Conservation (phyloP, 2,113 vertebrate genomes). For the Pelecanoides urinatrix region DNA sequence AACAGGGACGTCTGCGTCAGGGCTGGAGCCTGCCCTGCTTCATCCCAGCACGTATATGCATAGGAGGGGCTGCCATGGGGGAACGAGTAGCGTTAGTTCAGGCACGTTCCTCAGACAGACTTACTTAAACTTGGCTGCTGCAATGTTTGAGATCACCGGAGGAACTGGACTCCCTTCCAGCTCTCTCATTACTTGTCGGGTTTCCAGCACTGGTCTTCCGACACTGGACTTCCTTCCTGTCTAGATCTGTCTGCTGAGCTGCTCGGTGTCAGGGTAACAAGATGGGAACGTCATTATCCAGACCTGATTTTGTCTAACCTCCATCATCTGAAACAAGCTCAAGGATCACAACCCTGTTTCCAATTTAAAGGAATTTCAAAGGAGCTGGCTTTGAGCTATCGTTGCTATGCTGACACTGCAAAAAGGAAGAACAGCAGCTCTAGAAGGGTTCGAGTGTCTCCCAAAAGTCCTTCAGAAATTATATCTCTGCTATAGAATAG, state of each 20-base stretch:
- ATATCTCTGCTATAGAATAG: background rate
- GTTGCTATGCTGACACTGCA: background rate
- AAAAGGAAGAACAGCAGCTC: background rate
- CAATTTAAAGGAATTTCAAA: background rate
- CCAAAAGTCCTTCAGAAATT: background rate
- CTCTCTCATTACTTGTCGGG: background rate
- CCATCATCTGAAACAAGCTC: background rate
- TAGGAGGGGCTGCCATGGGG: background rate
- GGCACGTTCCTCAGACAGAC: background rate
- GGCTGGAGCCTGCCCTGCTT: background rate
- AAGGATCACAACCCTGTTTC: background rate
- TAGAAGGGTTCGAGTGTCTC: background rate
- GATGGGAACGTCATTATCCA: background rate
- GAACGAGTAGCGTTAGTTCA: background rate
- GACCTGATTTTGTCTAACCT: background rate
- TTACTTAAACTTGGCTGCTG: background rate
- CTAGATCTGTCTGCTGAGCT: background rate
- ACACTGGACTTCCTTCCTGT: background rate
- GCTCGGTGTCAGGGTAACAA: background rate
- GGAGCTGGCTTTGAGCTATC: background rate
- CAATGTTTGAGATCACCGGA: background rate
- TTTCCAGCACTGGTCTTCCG: background rate
- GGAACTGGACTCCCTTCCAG: slow-evolving; percentile 5
- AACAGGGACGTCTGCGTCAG: background rate
- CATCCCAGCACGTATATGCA: background rate